phyloP scores from a whole-genome alignment of 1,140 invertebrate species.

The Procambarus virginalis region DNA sequence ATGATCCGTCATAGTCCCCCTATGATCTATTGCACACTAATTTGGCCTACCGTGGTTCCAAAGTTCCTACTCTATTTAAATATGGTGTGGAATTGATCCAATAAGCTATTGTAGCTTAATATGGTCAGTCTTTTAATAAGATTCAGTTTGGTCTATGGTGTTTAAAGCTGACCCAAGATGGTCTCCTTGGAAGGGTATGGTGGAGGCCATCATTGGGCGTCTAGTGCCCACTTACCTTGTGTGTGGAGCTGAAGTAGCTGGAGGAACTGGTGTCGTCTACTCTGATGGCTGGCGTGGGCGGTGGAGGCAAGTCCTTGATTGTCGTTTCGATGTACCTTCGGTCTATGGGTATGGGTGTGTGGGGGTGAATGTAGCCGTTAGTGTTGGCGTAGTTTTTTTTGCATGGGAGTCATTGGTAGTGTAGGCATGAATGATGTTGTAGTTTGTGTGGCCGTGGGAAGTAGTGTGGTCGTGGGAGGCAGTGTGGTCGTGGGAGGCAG shows the following conservation, averaged over 20 bases:
- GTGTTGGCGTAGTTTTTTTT: not conserved
- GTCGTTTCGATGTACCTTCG: constrained; percentile 70
- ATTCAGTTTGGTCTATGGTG: too few species aligned
- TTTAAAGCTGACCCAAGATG: too few species aligned
- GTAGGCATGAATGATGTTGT: constrained; percentile 3
- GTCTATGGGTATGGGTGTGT: constrained; percentile 36
- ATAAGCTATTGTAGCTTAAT: too few species aligned
- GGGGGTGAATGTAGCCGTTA: not conserved
- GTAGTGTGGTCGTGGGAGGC: not conserved
- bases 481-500: too few species aligned
- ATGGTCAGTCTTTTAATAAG: too few species aligned
- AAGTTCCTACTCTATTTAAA: too few species aligned
- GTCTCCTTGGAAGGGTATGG: not conserved
- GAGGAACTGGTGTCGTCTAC: constrained; percentile 32
- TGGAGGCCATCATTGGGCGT: not conserved
- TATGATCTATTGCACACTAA: too few species aligned
- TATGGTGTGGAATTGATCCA: too few species aligned
- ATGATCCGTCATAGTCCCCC: too few species aligned
- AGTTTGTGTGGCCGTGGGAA: not conserved
- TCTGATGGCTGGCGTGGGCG: constrained; percentile 56
- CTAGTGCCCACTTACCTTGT: constrained; percentile 28
- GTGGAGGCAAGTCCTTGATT: constrained; percentile 69
- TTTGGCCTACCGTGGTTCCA: too few species aligned
- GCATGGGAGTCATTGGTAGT: not conserved
- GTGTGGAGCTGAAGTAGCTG: constrained; percentile 54